A percentile compares a stretch with the other conserved stretches of the same genome.
Evolutionary conservation across 1,140 invertebrate genomes (phyloP).

Genomic region (Pinna nobilis): DNA sequence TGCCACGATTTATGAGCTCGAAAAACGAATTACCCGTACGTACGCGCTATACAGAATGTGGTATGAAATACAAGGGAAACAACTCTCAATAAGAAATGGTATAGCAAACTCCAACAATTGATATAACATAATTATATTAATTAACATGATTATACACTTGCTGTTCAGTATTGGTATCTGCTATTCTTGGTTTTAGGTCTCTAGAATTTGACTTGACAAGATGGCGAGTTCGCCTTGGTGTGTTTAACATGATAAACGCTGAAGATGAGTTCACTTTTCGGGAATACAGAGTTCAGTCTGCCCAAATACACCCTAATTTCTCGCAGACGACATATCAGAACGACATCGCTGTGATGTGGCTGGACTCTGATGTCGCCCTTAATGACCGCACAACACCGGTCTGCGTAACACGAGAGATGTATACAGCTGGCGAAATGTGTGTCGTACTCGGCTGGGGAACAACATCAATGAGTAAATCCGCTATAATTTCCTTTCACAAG

Average conservation of each 20-base stretch:
- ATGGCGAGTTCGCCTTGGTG: not conserved
- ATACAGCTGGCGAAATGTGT: not conserved
- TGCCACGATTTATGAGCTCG: too few relatives aligned
- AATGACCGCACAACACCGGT: not conserved
- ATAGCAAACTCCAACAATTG: too few relatives aligned
- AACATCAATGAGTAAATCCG: not conserved
- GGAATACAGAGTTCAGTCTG: not conserved
- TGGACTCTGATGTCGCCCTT: not conserved
- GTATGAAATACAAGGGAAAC: too few relatives aligned
- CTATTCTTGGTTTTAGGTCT: too few relatives aligned
- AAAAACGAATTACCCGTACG: too few relatives aligned
- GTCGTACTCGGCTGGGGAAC: not conserved
- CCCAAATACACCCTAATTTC: not conserved
- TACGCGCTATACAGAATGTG: too few relatives aligned
- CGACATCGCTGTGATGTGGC: not conserved
- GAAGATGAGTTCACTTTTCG: not conserved
- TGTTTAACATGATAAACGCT: not conserved
- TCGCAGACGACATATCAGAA: not conserved
- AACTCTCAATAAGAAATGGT: too few relatives aligned
- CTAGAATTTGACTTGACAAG: not conserved
- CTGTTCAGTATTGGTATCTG: too few relatives aligned
- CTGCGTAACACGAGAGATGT: not conserved
- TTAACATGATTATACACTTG: too few relatives aligned
- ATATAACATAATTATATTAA: too few relatives aligned
- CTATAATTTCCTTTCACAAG: too few relatives aligned